Base-by-base conservation (phyloP, 2,888 invertebrate genomes). In the Platycheirus rosarum region DNA sequence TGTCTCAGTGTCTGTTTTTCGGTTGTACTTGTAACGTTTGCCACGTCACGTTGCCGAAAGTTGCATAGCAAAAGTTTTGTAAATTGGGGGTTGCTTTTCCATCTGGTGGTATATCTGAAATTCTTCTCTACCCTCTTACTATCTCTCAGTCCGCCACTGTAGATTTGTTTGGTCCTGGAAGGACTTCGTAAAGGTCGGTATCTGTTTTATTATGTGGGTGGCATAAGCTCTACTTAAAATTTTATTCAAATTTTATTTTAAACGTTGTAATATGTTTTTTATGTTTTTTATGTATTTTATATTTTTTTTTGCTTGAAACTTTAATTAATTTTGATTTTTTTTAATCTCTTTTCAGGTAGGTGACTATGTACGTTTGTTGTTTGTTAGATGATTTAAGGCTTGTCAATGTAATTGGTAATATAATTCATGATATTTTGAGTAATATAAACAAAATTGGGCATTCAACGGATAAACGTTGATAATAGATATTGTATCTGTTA, bases 281-380 rank as follows among this genome's bases (percentile, higher is more conserved):
- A 35, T 14, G 5, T 6, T 46, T 13, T 57, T n/a, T n/a, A n/a
- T n/a, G n/a, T n/a, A n/a, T n/a, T n/a, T 23, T 20, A 26, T n/a
- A 18, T 42, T 66, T 62, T 26, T 18, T 23, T 49, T 66, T n/a
- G n/a, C n/a, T n/a, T 11, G 8, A 44, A 18, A 63, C 32, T 8
- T 68, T 46, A 42, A 68, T 48, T 70, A 74, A 78, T 78, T 70
- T 68, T 35, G 37, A 11, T 75, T 70, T 57, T 44, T 40, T 78
- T 57, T 65, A 69, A 84, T 89, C 53, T 89, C 86, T 84, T 89
- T 89, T 23, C 89, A 89, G 89, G 89, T 89, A 89, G 88, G 89
- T 89, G 90, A 89, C 88, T 89, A 89, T 89, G 88, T 89, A 88
- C 88, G 89, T 88, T 78, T 44, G 57, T 60, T 63, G n/a, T n/a